Evolutionary conservation across 2,888 invertebrate genomes (phyloP).

Genomic region (Troides helena): DNA sequence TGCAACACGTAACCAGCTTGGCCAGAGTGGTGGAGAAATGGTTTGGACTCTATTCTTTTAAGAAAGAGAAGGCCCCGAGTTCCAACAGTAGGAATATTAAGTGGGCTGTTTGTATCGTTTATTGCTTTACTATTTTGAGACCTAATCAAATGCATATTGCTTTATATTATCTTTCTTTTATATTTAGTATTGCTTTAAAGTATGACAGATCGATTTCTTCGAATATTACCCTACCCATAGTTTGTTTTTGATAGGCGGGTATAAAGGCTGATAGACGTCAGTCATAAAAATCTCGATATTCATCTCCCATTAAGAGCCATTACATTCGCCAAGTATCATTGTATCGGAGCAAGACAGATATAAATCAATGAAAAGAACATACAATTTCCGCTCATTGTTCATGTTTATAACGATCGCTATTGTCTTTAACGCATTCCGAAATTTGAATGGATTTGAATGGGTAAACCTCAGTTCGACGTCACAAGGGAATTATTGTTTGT

Average conservation of each 20-base stretch:
- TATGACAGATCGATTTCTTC: neutral
- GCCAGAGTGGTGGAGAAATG: too few relatives aligned
- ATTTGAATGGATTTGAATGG: conserved; percentile 39
- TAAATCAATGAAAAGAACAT: conserved; percentile 59
- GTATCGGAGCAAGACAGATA: conserved; percentile 52
- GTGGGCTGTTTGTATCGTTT: too few relatives aligned
- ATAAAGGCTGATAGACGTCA: conserved; percentile 37
- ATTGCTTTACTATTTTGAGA: too few relatives aligned
- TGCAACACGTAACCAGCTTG: too few relatives aligned
- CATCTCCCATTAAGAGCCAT: conserved; percentile 53
- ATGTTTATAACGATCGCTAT: conserved; percentile 45
- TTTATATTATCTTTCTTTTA: too few relatives aligned
- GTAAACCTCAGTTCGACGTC: conserved; percentile 27
- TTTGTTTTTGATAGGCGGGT: conserved; percentile 12
- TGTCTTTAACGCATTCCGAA: conserved; percentile 48
- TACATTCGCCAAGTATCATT: conserved; percentile 52
- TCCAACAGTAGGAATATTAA: too few relatives aligned
- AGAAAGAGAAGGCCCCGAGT: too few relatives aligned
- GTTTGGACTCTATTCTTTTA: too few relatives aligned
- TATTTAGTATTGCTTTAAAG: too few relatives aligned
- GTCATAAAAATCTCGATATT: conserved; percentile 46
- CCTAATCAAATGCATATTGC: too few relatives aligned
- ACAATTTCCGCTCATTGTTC: conserved; percentile 68
- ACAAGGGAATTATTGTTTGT: conserved; percentile 17
- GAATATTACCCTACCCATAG: neutral